Conservation (phyloP, 2,113 vertebrate species). For the Corythornis vintsioides region DNA sequence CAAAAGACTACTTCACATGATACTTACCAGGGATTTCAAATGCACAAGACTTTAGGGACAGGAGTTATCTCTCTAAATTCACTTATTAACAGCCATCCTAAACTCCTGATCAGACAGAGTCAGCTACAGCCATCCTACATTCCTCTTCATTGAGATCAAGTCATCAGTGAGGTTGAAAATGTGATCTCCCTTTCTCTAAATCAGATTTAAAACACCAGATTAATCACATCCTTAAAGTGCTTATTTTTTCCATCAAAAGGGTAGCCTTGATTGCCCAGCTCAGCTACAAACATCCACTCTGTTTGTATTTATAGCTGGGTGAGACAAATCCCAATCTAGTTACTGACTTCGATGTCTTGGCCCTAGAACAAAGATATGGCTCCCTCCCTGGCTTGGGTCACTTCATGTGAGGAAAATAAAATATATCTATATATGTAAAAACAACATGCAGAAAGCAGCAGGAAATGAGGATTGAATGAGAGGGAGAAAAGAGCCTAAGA, state of each 20-base stretch:
- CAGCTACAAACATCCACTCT: not conserved
- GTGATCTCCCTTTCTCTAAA: not conserved
- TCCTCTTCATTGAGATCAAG: not conserved
- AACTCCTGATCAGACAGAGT: not conserved
- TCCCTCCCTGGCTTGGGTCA: not conserved
- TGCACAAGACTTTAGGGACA: not conserved
- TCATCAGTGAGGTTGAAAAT: not conserved
- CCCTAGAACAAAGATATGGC: not conserved
- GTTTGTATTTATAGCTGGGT: not conserved
- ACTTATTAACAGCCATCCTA: not conserved
- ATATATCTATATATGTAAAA: not conserved
- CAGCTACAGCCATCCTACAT: not conserved
- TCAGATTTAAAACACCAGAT: not conserved
- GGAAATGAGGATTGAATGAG: not conserved
- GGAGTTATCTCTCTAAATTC: not conserved
- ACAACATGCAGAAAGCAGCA: not conserved
- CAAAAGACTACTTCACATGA: not conserved
- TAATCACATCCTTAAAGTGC: not conserved
- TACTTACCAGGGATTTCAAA: not conserved
- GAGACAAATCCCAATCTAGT: not conserved
- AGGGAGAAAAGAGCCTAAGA: not conserved
- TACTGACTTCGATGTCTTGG: not conserved
- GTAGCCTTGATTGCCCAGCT: not conserved
- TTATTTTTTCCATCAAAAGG: not conserved
- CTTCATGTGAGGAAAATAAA: not conserved